Percentiles rank a stretch among this genome's conserved stretches.
Conservation (phyloP, 1,140 invertebrate genomes). For the Leptopilina clavipes region DNA sequence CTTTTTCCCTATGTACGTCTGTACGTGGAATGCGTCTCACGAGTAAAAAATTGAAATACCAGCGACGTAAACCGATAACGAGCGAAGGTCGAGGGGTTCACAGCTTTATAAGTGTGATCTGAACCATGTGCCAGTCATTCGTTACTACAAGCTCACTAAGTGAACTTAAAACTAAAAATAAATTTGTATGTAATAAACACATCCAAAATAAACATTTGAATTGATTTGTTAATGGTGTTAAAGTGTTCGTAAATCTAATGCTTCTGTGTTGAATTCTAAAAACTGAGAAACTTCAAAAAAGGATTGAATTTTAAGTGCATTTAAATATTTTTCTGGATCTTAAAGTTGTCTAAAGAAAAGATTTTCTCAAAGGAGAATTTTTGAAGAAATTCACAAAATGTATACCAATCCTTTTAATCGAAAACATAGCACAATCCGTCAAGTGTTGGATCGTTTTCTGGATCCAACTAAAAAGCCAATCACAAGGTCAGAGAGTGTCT, state of each 20-base stretch:
- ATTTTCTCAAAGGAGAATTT: not conserved
- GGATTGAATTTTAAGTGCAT: too few species aligned
- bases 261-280: too few species aligned
- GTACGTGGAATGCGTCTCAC: not conserved
- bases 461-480: conserved; percentile 68
- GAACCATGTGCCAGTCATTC: conserved; percentile 25
- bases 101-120: conserved; percentile 8
- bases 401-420: conserved; percentile 84
- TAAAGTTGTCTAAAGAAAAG: too few species aligned
- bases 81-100: conserved; percentile 25
- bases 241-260: too few species aligned
- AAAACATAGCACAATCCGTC: conserved; percentile 82
- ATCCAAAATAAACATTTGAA: not conserved
- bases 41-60: conserved; percentile 10
- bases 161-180: not conserved
- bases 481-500: conserved; percentile 67
- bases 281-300: too few species aligned
- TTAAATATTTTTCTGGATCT: too few species aligned
- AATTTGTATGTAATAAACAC: too few species aligned
- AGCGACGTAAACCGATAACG: conserved; percentile 7
- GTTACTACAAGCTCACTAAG: not conserved
- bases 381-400: conserved; percentile 72
- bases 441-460: conserved; percentile 79
- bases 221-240: not conserved
- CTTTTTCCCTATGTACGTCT: not conserved